Conservation (phyloP, 2,113 vertebrate genomes). For the Semnornis frantzii region DNA sequence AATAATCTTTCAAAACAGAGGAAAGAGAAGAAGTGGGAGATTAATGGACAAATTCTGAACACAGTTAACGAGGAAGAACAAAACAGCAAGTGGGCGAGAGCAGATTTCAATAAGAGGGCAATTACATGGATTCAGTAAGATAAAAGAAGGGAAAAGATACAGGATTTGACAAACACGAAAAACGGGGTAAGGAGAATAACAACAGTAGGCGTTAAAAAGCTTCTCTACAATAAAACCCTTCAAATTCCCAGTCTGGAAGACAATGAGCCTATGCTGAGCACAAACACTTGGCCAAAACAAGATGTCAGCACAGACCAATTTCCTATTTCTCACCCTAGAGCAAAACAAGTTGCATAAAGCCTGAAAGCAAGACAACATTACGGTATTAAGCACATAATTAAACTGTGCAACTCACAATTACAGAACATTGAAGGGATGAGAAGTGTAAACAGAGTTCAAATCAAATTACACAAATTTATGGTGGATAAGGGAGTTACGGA, state of each 20-base stretch:
- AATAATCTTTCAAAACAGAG: not conserved
- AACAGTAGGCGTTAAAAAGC: not conserved
- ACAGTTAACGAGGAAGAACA: not conserved
- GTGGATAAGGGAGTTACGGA: not conserved
- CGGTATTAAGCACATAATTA: not conserved
- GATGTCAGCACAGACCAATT: not conserved
- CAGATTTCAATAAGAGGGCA: not conserved
- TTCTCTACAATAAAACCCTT: not conserved
- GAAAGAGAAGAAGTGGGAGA: not conserved
- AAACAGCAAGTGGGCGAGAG: not conserved
- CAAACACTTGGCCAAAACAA: not conserved
- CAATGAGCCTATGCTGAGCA: not conserved
- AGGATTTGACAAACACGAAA: not conserved
- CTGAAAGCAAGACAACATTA: not conserved
- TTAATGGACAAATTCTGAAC: not conserved
- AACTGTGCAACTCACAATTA: not conserved
- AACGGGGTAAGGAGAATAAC: not conserved
- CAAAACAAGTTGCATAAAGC: not conserved
- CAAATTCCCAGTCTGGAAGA: not conserved
- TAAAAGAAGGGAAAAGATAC: not conserved
- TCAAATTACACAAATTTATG: not conserved
- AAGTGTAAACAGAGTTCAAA: not conserved
- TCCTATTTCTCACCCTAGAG: not conserved
- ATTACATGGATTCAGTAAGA: not conserved
- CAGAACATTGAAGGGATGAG: not conserved